A percentile compares a stretch with the other conserved stretches of the same genome.
Conservation (phyloP, 2,888 invertebrate genomes). For the Endotricha flammealis region DNA sequence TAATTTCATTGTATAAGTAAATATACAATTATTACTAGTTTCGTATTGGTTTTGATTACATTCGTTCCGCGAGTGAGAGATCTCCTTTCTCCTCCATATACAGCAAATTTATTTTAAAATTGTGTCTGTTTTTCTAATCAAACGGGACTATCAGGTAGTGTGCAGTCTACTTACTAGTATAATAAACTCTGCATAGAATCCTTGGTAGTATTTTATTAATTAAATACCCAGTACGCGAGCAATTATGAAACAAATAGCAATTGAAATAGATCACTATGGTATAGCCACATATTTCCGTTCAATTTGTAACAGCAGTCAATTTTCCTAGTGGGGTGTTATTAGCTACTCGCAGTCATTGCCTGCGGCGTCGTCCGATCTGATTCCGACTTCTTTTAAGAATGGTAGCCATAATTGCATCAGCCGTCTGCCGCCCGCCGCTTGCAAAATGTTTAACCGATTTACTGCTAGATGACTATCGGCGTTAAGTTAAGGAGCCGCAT, state of each 20-base stretch:
- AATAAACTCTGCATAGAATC: slow-evolving; percentile 8
- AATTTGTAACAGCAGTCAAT: slow-evolving; percentile 68
- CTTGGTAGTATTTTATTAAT: slow-evolving; percentile 1
- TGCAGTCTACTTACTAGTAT: no score
- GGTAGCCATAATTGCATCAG: slow-evolving; percentile 62
- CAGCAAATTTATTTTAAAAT: no score
- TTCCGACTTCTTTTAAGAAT: slow-evolving; percentile 70
- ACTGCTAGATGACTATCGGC: slow-evolving; percentile 53
- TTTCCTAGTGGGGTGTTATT: slow-evolving; percentile 66
- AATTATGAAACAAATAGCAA: slow-evolving; percentile 51
- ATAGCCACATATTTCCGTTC: slow-evolving; percentile 51
- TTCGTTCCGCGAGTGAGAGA: no score
- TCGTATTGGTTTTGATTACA: no score
- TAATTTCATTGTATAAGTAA: no score
- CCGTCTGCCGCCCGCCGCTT: slow-evolving; percentile 38
- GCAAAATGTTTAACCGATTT: slow-evolving; percentile 56
- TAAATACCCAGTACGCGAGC: slow-evolving; percentile 7
- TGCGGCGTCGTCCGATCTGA: slow-evolving; percentile 60
- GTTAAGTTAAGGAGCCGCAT: slow-evolving; percentile 43
- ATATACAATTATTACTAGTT: no score
- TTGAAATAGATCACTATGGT: slow-evolving; percentile 54
- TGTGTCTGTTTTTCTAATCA: no score
- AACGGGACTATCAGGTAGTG: no score
- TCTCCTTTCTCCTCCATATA: no score
- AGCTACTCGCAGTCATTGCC: slow-evolving; percentile 53